Evolutionary conservation across 2,797 vertebrate genomes (phyloP).

Genomic region (Chanos chanos): DNA sequence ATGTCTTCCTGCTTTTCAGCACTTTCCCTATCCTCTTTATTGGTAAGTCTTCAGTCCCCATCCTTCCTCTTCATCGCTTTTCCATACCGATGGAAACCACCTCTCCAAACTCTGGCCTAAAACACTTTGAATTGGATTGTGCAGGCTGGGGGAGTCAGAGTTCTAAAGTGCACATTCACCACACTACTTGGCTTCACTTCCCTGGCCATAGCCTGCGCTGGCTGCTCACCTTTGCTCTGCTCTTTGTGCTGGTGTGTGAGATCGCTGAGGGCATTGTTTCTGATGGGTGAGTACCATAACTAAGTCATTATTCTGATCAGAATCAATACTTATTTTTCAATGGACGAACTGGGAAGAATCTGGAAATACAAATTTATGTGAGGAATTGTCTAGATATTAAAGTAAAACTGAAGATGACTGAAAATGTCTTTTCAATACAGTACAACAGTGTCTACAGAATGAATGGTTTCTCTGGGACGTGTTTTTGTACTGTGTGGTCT

Average conservation of each 20-base stretch:
- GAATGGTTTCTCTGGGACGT: neutral
- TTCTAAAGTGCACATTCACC: constrained; percentile 86
- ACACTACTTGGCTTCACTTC: constrained; percentile 87
- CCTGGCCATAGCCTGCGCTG: constrained; percentile 84
- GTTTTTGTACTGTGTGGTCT: neutral
- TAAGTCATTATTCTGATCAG: neutral
- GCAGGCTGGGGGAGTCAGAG: constrained; percentile 87
- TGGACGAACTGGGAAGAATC: no score
- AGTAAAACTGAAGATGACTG: no score
- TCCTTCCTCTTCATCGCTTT: constrained; percentile 3
- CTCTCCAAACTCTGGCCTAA: neutral
- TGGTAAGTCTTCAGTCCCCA: constrained; percentile 62
- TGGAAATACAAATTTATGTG: no score
- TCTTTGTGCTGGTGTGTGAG: constrained; percentile 84
- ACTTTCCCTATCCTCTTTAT: constrained; percentile 87
- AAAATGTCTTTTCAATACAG: no score
- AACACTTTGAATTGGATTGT: constrained; percentile 8
- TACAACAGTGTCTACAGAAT: neutral
- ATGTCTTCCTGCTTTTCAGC: constrained; percentile 86
- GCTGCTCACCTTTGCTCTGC: constrained; percentile 80
- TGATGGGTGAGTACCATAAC: constrained; percentile 72
- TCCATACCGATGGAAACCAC: neutral
- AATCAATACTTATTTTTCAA: no score
- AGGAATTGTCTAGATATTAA: no score
- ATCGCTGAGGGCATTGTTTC: constrained; percentile 84